These are phyloP conservation scores for Oligia latruncula DNA, from an alignment of 2,888 invertebrate genomes.

Conservation along the genomic window DNA sequence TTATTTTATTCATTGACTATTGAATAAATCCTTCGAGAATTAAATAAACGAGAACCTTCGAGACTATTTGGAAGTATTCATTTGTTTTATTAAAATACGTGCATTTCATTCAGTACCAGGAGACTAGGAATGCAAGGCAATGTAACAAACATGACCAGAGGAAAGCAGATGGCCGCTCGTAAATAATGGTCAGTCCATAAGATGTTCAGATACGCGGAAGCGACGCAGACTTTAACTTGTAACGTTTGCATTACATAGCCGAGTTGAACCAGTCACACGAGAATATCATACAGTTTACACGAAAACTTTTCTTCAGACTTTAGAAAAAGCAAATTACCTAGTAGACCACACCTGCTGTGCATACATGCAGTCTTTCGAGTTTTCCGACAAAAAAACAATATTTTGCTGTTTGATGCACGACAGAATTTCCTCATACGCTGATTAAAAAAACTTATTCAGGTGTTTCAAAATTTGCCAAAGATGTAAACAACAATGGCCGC, in stretches of 20 bases:
- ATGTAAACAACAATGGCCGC: too few species aligned
- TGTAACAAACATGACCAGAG: slow-evolving; percentile 27
- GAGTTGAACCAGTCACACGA: not conserved
- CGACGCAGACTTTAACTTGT: slow-evolving; percentile 24
- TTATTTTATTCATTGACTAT: not conserved
- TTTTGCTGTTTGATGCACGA: not conserved
- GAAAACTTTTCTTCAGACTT: not conserved
- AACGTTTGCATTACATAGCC: slow-evolving; percentile 5
- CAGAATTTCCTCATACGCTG: not conserved
- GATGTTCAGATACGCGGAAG: slow-evolving; percentile 24
- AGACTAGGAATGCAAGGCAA: slow-evolving; percentile 12
- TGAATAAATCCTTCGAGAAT: not conserved
- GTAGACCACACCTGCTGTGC: too few species aligned
- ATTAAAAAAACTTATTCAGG: not conserved
- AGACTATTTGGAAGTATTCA: too few species aligned
- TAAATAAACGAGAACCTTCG: not conserved
- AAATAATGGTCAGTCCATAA: slow-evolving; percentile 45
- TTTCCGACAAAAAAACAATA: not conserved
- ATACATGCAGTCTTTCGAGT: not conserved
- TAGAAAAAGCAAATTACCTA: not conserved
- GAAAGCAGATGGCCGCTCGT: slow-evolving; percentile 25
- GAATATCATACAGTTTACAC: not conserved
- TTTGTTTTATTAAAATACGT: too few species aligned
- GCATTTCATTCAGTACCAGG: slow-evolving; percentile 25
- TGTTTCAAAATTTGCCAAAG: not conserved